Conservation (phyloP, 2,797 vertebrate species). For the Chelon labrosus region DNA sequence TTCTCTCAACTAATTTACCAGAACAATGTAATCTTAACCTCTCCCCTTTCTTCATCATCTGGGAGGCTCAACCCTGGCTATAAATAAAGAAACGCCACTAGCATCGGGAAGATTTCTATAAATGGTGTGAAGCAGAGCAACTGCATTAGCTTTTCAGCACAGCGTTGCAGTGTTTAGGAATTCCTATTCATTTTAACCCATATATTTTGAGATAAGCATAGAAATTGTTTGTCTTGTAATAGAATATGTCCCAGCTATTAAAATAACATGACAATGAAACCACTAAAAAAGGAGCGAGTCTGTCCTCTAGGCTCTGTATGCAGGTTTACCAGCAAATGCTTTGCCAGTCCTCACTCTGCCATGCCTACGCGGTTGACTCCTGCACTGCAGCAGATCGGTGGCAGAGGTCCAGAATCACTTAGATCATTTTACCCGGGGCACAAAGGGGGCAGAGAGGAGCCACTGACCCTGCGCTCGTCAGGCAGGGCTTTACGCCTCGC, state of each 20-base stretch:
- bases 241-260: slow-evolving; percentile 10
- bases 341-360: slow-evolving; percentile 62
- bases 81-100: slow-evolving; percentile 60
- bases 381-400: slow-evolving; percentile 80
- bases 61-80: slow-evolving; percentile 64
- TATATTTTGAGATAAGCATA: slow-evolving; percentile 13
- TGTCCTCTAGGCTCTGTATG: slow-evolving; percentile 58
- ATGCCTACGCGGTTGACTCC: slow-evolving; percentile 78
- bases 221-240: slow-evolving; percentile 16
- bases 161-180: background rate
- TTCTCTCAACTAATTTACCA: slow-evolving; percentile 79
- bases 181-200: background rate
- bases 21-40: slow-evolving; percentile 82
- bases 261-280: slow-evolving; percentile 27
- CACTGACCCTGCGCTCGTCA: slow-evolving; percentile 79
- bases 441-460: slow-evolving; percentile 83
- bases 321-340: slow-evolving; percentile 67
- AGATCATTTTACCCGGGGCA: slow-evolving; percentile 90
- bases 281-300: slow-evolving; percentile 24
- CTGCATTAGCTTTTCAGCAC: slow-evolving; percentile 7
- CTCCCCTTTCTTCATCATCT: slow-evolving; percentile 74
- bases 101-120: slow-evolving; percentile 21
- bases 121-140: slow-evolving; percentile 36
- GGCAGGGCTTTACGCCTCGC: slow-evolving; percentile 83
- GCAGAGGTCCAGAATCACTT: slow-evolving; percentile 88